These are phyloP conservation scores for Casuarius casuarius DNA, from an alignment of 2,113 vertebrate genomes.

Conservation along the genomic window DNA sequence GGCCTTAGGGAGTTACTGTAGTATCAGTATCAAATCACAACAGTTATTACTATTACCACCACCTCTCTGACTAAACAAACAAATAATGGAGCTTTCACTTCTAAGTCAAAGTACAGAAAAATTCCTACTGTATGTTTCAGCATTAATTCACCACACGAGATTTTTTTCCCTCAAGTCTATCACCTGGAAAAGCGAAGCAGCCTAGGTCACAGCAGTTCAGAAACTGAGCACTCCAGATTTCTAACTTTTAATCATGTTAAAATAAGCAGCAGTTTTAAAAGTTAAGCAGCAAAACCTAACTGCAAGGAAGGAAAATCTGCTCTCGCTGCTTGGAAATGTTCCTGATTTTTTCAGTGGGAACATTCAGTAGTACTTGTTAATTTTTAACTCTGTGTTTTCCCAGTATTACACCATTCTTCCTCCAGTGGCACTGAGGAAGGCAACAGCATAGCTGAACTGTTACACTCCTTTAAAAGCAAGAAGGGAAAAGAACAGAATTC, in stretches of 20 bases:
- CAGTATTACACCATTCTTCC: conserved; percentile 10
- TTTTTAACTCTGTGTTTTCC: conserved; percentile 64
- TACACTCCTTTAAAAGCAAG: neutral
- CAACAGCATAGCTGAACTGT: neutral
- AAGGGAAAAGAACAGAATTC: neutral
- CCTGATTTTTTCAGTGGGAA: conserved; percentile 40
- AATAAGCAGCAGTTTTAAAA: conserved; percentile 2
- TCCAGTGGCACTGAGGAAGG: neutral
- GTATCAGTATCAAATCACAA: neutral
- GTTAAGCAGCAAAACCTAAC: neutral
- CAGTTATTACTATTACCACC: neutral
- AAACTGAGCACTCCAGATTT: neutral
- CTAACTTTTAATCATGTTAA: neutral
- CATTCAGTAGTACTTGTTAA: conserved; percentile 20
- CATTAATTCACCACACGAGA: neutral
- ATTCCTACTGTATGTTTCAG: neutral
- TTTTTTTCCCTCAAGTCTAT: neutral
- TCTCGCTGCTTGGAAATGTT: conserved; percentile 43
- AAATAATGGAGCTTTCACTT: neutral
- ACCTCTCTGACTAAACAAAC: neutral
- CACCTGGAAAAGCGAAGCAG: neutral
- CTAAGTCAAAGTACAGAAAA: neutral
- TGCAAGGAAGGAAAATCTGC: conserved; percentile 40
- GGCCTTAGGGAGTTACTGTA: neutral
- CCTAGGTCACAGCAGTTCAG: neutral